These are phyloP conservation scores for Candidula unifasciata DNA, from an alignment of 2,888 invertebrate genomes.

Conservation along the genomic window DNA sequence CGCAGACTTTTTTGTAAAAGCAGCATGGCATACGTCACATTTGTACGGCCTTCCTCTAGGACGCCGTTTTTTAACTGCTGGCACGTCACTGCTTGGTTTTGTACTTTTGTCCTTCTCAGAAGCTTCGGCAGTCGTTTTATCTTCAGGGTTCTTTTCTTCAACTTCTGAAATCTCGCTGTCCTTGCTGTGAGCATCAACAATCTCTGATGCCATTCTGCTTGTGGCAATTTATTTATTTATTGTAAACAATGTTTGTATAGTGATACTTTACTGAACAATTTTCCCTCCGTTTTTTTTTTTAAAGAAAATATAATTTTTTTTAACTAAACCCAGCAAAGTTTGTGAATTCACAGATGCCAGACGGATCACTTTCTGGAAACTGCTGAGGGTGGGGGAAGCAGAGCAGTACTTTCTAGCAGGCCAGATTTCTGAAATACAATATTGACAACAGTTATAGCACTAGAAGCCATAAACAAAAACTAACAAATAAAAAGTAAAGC, in stretches of 20 bases:
- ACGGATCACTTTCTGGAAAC: too few relatives aligned
- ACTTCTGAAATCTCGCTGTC: not conserved
- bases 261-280: too few relatives aligned
- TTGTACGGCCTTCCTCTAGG: not conserved
- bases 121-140: not conserved
- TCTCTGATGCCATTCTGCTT: not conserved
- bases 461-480: conserved; percentile 33
- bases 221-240: conserved; percentile 19
- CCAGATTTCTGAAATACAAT: conserved; percentile 24
- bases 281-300: too few relatives aligned
- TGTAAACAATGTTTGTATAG: not conserved
- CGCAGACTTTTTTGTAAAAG: conserved; percentile 15
- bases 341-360: too few relatives aligned
- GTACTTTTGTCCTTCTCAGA: too few relatives aligned
- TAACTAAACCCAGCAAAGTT: too few relatives aligned
- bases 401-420: too few relatives aligned
- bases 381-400: too few relatives aligned
- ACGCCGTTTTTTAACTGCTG: not conserved
- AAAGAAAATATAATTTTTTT: too few relatives aligned
- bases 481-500: too few relatives aligned
- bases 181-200: not conserved
- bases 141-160: not conserved
- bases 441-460: conserved; percentile 9
- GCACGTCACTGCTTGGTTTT: not conserved
- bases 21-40: conserved; percentile 2